Conservation (phyloP, 2,888 invertebrate species). For the Caenorhabditis zanzibari region DNA sequence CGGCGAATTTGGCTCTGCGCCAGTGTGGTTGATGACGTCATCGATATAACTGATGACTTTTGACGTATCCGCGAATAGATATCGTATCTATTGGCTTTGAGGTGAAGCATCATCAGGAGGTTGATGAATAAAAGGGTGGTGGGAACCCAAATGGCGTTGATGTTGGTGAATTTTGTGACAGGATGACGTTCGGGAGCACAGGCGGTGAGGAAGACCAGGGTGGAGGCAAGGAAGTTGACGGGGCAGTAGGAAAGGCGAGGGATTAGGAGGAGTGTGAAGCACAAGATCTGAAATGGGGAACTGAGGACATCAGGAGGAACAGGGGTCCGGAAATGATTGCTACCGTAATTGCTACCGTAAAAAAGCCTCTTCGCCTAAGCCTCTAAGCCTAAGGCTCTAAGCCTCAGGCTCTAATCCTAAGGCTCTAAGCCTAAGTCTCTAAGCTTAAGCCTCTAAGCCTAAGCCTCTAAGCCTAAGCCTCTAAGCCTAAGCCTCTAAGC, state of each 20-base stretch:
- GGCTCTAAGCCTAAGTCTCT: too few species aligned
- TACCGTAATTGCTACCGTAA: too few species aligned
- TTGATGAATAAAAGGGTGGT: slow-evolving; percentile 23
- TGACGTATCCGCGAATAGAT: slow-evolving; percentile 10
- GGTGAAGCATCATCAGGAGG: slow-evolving; percentile 20
- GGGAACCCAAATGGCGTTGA: slow-evolving; percentile 29
- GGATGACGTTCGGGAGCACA: slow-evolving; percentile 37
- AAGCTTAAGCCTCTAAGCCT: too few species aligned
- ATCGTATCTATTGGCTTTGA: slow-evolving; percentile 18
- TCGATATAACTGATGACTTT: slow-evolving; percentile 17
- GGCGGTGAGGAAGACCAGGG: slow-evolving; percentile 8
- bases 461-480: too few species aligned
- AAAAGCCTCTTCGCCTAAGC: too few species aligned
- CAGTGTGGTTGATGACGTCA: slow-evolving; percentile 1
- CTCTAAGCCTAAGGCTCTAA: too few species aligned
- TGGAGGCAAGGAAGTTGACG: slow-evolving; percentile 19
- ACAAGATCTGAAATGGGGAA: slow-evolving; percentile 3
- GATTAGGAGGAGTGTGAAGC: slow-evolving; percentile 17
- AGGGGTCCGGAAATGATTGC: too few species aligned
- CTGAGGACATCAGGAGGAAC: too few species aligned
- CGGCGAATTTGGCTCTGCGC: slow-evolving; percentile 17
- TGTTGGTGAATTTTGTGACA: slow-evolving; percentile 21
- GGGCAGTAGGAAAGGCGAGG: slow-evolving; percentile 30
- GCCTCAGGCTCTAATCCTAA: too few species aligned
- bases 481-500: too few species aligned